A percentile compares a stretch with the other conserved stretches of the same genome.
phyloP scores from a whole-genome alignment of 2,888 invertebrate species.

The Eupithecia centaureata region DNA sequence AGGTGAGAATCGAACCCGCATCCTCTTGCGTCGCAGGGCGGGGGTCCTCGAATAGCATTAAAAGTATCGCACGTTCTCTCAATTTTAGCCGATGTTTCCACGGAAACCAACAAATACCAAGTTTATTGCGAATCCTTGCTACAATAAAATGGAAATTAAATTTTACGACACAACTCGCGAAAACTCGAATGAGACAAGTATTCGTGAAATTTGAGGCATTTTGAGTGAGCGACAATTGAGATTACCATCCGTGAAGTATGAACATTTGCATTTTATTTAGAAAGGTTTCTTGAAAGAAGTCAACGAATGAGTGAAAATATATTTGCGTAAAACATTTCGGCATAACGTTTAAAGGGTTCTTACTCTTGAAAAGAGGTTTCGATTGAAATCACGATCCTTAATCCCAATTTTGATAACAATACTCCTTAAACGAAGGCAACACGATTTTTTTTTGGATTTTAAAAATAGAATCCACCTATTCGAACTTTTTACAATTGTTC shows the following conservation, averaged over 20 bases:
- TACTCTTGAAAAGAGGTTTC: neutral
- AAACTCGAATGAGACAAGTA: constrained; percentile 21
- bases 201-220: constrained; percentile 20
- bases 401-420: too few relatives aligned
- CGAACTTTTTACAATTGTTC: too few relatives aligned
- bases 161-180: constrained; percentile 53
- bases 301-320: neutral
- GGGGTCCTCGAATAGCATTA: too few relatives aligned
- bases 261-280: constrained; percentile 12
- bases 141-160: constrained; percentile 64
- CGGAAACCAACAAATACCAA: constrained; percentile 50
- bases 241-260: constrained; percentile 18
- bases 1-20: too few relatives aligned
- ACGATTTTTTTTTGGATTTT: too few relatives aligned
- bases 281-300: constrained; percentile 1
- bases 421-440: too few relatives aligned
- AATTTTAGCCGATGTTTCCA: neutral
- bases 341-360: neutral
- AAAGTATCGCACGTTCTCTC: neutral
- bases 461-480: too few relatives aligned
- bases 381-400: neutral
- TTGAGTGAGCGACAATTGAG: constrained; percentile 19
- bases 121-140: constrained; percentile 62
- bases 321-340: neutral
- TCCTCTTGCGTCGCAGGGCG: too few relatives aligned